Evolutionary conservation across 2,888 invertebrate species (phyloP), one percentile per base, ranked within the genome.

Genomic region (Drosophila antonietae): DNA sequence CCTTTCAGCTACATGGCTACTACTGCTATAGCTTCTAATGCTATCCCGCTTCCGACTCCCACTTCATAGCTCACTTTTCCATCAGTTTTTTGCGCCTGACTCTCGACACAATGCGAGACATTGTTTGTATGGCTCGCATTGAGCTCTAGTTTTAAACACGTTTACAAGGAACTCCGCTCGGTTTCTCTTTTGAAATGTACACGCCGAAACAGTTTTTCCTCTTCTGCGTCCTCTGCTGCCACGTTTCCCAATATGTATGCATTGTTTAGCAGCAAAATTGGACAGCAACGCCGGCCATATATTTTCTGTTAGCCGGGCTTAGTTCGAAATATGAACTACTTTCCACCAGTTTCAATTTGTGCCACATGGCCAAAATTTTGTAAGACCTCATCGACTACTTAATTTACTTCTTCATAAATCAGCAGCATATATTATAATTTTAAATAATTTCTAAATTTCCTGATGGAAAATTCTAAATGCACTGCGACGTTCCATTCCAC

Each of bases 91-190:
- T 59, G 44, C 43, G 28, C 43, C 18, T 52, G 52, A 20, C 39
- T 39, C 61, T 55, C 35, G 33, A 46, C 62, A 69, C 74, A 78
- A 78, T 69, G 75, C 46, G 5, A 55, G 47, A 39, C 69, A 74
- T 77, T 77, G 79, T 77, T 78, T 74, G 77, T 47, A 20, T 41
- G 75, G 61, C 49, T 72, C 56, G 66, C 63, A 70, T 46, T 60
- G 66, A 75, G 64, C 62, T 75, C 77, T 78, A 77, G 70, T 77
- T 78, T 79, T 75, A 77, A 77, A 79, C 77, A 77, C 77, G 79
- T 78, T 77, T 70, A 59, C 79, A 78, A 74, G 75, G 79, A 79
- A 77, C 77, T 78, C 59, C 37, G 63, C 77, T 73, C 46, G 57
- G 63, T 60, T 64, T 78, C 75, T 52, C 76, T 61, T 56, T 75